Percentiles rank a stretch among this genome's conserved stretches.
Evolutionary conservation across 2,113 vertebrate species (phyloP).

Genomic region (Mohoua ochrocephala): DNA sequence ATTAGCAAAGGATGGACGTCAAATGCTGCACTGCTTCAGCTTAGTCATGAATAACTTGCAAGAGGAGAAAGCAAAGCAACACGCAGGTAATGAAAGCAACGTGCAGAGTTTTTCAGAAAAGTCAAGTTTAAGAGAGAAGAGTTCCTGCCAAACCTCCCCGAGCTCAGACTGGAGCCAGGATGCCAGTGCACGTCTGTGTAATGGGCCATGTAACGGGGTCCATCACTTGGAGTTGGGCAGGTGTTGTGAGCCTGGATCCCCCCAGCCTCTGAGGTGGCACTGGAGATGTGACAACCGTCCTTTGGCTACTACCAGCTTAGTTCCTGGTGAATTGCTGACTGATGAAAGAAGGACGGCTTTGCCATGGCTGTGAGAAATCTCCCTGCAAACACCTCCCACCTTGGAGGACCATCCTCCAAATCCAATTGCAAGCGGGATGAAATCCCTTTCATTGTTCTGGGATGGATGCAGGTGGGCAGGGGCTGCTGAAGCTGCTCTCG

Average conservation of each 20-base stretch:
- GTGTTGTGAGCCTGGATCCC: not conserved
- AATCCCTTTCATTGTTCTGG: not conserved
- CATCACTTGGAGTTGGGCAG: not conserved
- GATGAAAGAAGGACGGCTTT: not conserved
- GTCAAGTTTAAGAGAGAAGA: not conserved
- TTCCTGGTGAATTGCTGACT: not conserved
- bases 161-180: not conserved
- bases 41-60: not conserved
- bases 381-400: not conserved
- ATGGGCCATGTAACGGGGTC: not conserved
- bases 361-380: not conserved
- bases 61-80: not conserved
- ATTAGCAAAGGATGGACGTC: not conserved
- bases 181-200: not conserved
- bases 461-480: not conserved
- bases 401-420: not conserved
- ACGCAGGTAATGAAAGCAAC: not conserved
- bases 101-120: not conserved
- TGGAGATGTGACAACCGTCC: not conserved
- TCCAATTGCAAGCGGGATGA: fast-evolving
- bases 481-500: not conserved
- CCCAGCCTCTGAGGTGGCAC: not conserved
- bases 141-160: not conserved
- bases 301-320: not conserved
- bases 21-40: not conserved